A percentile compares a stretch with the other conserved stretches of the same genome.
These are phyloP conservation scores for Reticulitermes speratus DNA, from an alignment of 1,140 invertebrate genomes.

Conservation along the genomic window DNA sequence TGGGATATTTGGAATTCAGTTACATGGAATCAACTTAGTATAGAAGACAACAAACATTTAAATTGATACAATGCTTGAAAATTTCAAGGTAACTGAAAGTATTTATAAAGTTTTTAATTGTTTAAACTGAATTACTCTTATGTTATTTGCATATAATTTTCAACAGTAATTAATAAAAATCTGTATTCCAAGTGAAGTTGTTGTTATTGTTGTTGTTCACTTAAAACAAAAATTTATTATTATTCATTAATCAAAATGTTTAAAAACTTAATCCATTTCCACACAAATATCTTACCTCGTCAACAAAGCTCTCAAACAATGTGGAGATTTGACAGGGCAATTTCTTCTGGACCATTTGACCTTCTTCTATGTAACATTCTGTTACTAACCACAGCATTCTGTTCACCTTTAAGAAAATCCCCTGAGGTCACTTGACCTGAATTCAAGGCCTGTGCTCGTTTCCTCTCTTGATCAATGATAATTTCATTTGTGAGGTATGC, in stretches of 20 bases:
- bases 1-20: too few species aligned
- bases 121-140: too few species aligned
- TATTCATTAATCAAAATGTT: not conserved
- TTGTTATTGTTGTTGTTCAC: too few species aligned
- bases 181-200: too few species aligned
- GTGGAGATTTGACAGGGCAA: not conserved
- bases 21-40: too few species aligned
- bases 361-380: not conserved
- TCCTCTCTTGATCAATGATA: constrained; percentile 73
- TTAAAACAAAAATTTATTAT: too few species aligned
- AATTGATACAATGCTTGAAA: too few species aligned
- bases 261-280: not conserved
- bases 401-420: not conserved
- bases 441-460: constrained; percentile 21
- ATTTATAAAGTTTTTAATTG: too few species aligned
- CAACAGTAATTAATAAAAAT: too few species aligned
- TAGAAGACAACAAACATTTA: too few species aligned
- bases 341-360: not conserved
- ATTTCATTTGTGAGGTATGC: constrained; percentile 87
- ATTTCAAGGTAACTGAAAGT: too few species aligned
- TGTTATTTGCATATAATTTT: too few species aligned
- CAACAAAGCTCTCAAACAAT: not conserved
- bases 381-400: not conserved
- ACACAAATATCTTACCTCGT: not conserved
- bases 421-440: not conserved